These are phyloP conservation scores for Stenodema calcarata DNA, from an alignment of 2,888 invertebrate genomes.

Conservation along the genomic window DNA sequence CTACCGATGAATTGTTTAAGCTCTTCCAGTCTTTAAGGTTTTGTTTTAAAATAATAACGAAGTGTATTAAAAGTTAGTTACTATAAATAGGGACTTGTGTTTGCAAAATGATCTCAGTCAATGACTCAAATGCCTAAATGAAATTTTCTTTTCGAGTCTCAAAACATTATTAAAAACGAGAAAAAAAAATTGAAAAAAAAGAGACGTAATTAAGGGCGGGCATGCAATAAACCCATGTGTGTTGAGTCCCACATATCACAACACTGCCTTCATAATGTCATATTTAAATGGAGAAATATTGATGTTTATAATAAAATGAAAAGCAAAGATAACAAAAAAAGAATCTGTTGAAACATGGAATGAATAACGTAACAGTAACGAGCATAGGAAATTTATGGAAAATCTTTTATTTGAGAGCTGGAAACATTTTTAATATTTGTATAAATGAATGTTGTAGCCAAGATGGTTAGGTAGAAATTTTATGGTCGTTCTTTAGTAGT, in stretches of 20 bases:
- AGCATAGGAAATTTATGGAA: neutral
- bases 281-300: neutral
- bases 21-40: conserved; percentile 36
- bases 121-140: conserved; percentile 40
- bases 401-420: conserved; percentile 1
- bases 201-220: conserved; percentile 9
- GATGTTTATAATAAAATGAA: neutral
- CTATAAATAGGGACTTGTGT: conserved; percentile 28
- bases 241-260: conserved; percentile 45
- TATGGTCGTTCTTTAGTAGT: neutral
- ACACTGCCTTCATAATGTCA: conserved; percentile 44
- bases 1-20: conserved; percentile 29
- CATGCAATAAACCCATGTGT: conserved; percentile 32
- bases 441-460: neutral
- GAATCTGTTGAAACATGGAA: neutral
- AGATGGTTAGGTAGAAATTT: neutral
- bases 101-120: conserved; percentile 42
- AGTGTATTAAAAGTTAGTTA: conserved; percentile 26
- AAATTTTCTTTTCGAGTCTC: conserved; percentile 27
- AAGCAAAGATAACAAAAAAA: neutral
- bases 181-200: neutral
- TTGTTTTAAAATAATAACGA: neutral
- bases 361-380: neutral
- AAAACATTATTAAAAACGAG: neutral
- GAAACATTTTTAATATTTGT: neutral